These are phyloP conservation scores for Arge pagana DNA, from an alignment of 2,888 invertebrate species.

Conservation along the genomic window DNA sequence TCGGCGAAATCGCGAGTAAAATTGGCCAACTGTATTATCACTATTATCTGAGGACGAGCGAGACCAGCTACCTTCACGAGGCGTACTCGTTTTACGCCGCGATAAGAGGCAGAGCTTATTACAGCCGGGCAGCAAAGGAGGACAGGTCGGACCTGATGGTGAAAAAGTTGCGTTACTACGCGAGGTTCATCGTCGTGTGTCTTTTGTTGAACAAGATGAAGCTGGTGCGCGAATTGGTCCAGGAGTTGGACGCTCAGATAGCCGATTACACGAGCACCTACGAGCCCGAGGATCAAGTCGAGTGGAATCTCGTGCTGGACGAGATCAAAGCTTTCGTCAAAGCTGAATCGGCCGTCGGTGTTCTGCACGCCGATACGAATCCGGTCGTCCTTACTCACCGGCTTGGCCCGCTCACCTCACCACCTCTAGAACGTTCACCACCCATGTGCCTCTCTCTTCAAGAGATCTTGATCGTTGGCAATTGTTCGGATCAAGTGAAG, in stretches of 20 bases:
- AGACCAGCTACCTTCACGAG: slow-evolving; percentile 94
- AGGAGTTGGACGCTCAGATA: slow-evolving; percentile 91
- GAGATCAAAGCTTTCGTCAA: slow-evolving; percentile 94
- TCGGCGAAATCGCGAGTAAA: slow-evolving; percentile 97
- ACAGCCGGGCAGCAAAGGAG: slow-evolving; percentile 90
- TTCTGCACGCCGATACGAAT: slow-evolving; percentile 82
- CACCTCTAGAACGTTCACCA: slow-evolving; percentile 84
- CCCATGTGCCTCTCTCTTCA: slow-evolving; percentile 87
- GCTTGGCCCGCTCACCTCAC: slow-evolving; percentile 81
- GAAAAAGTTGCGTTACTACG: slow-evolving; percentile 93
- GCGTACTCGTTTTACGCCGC: slow-evolving; percentile 96
- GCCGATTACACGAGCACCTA: slow-evolving; percentile 94
- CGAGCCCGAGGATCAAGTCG: slow-evolving; percentile 91
- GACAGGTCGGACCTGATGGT: slow-evolving; percentile 96
- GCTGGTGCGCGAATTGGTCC: slow-evolving; percentile 86
- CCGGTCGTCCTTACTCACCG: slow-evolving; percentile 87
- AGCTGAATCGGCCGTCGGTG: slow-evolving; percentile 87
- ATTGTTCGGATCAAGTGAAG: slow-evolving; percentile 91
- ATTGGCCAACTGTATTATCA: slow-evolving; percentile 98
- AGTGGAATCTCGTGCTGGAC: slow-evolving; percentile 93
- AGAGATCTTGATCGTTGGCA: slow-evolving; percentile 93
- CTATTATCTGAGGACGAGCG: slow-evolving; percentile 95
- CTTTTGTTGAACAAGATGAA: slow-evolving; percentile 91
- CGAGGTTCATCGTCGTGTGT: slow-evolving; percentile 95
- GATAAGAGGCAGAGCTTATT: slow-evolving; percentile 91